These are phyloP conservation scores for Paramormyrops kingsleyae DNA, from an alignment of 2,113 vertebrate species.

Conservation along the genomic window DNA sequence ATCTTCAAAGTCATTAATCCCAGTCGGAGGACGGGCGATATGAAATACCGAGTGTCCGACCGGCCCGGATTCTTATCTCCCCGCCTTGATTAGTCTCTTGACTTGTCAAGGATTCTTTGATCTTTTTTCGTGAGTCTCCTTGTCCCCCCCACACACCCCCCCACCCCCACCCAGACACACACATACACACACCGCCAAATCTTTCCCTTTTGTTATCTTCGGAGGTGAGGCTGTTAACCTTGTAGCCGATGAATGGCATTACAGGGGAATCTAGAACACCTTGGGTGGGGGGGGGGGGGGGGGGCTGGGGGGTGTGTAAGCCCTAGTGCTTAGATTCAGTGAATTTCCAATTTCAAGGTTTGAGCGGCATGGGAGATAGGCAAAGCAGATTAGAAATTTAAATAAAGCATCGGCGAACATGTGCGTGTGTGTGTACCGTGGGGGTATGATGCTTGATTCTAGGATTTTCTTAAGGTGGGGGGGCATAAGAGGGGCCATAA, in stretches of 20 bases:
- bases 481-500: background rate
- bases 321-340: conserved; percentile 20
- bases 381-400: conserved; percentile 36
- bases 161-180: background rate
- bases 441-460: background rate
- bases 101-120: conserved; percentile 38
- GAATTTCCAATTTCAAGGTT: conserved; percentile 40
- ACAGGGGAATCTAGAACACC: conserved; percentile 24
- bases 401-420: conserved; percentile 26
- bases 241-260: conserved; percentile 36
- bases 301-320: conserved; percentile 5
- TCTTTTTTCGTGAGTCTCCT: conserved; percentile 24
- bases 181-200: background rate
- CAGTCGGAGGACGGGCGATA: conserved; percentile 26
- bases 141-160: background rate
- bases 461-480: background rate
- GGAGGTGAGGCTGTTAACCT: conserved; percentile 36
- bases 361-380: conserved; percentile 36
- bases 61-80: conserved; percentile 46
- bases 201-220: conserved; percentile 29
- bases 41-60: conserved; percentile 37
- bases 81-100: conserved; percentile 43
- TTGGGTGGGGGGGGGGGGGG: conserved; percentile 31
- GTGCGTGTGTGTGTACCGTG: background rate
- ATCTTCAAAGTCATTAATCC: conserved; percentile 23